A percentile compares a stretch with the other conserved stretches of the same genome.
Evolutionary conservation across 2,888 invertebrate species (phyloP).

Genomic region (Spilosoma lubricipeda): DNA sequence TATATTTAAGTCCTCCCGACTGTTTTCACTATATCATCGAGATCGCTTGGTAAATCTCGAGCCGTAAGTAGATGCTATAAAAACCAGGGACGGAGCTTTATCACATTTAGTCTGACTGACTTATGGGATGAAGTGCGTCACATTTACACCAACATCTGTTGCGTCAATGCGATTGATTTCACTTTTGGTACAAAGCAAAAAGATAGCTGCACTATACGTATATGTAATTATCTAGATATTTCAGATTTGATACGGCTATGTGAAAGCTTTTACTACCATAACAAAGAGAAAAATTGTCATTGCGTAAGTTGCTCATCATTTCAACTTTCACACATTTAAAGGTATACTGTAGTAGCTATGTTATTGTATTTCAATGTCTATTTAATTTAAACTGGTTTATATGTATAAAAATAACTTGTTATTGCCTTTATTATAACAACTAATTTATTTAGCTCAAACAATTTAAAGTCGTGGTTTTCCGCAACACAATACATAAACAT

Average conservation of each 20-base stretch:
- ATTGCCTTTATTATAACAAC: slow-evolving; percentile 27
- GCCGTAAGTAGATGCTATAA: slow-evolving; percentile 52
- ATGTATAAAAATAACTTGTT: slow-evolving; percentile 27
- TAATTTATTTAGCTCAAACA: slow-evolving; percentile 37
- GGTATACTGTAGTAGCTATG: slow-evolving; percentile 5
- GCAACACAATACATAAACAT: slow-evolving; percentile 39
- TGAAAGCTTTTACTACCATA: slow-evolving; percentile 47
- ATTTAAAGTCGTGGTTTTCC: slow-evolving; percentile 55
- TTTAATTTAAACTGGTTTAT: slow-evolving; percentile 19
- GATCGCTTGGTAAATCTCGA: slow-evolving; percentile 62
- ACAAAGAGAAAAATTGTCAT: slow-evolving; percentile 38
- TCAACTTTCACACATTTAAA: slow-evolving; percentile 18
- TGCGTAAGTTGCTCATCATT: slow-evolving; percentile 25
- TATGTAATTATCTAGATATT: slow-evolving; percentile 31
- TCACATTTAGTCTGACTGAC: slow-evolving; percentile 39
- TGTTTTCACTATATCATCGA: slow-evolving; percentile 67
- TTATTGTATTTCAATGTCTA: neutral
- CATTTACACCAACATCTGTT: slow-evolving; percentile 37
- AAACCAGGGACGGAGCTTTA: slow-evolving; percentile 32
- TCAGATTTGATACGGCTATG: slow-evolving; percentile 36
- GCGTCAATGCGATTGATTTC: slow-evolving; percentile 36
- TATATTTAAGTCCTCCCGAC: slow-evolving; percentile 81
- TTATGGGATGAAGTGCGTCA: slow-evolving; percentile 32
- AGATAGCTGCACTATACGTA: slow-evolving; percentile 35
- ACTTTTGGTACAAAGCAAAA: slow-evolving; percentile 33